A percentile compares a stretch with the other conserved stretches of the same genome.
phyloP scores from a whole-genome alignment of 1,140 invertebrate species.

The Leptinotarsa undecemlineata region DNA sequence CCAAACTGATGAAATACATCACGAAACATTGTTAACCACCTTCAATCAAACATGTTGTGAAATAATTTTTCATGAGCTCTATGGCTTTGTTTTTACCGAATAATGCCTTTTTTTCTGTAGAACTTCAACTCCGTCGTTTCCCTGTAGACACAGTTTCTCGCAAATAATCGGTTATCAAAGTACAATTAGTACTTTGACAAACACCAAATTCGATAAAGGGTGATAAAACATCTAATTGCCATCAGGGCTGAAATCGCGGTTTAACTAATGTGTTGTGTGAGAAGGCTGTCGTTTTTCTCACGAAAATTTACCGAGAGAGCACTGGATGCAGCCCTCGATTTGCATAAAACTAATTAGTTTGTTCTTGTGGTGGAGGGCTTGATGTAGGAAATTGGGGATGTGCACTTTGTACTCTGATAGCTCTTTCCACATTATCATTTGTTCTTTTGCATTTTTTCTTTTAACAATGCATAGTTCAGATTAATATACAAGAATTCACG shows the following conservation, averaged over 20 bases:
- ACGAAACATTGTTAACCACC: no score
- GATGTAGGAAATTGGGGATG: background rate
- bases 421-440: no score
- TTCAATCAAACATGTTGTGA: no score
- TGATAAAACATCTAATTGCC: slow-evolving; percentile 24
- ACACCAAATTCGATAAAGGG: background rate
- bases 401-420: background rate
- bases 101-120: no score
- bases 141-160: background rate
- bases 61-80: no score
- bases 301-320: slow-evolving; percentile 11
- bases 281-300: slow-evolving; percentile 14
- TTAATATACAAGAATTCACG: no score
- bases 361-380: background rate
- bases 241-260: background rate
- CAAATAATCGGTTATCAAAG: background rate
- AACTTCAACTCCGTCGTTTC: background rate
- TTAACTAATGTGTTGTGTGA: slow-evolving; percentile 19
- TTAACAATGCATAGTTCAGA: no score
- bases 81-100: no score
- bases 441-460: no score
- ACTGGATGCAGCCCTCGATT: slow-evolving; percentile 16
- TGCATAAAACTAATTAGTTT: slow-evolving; percentile 20
- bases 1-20: no score
- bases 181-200: background rate